These are phyloP conservation scores for Zosterops borbonicus DNA, from an alignment of 2,113 vertebrate species.

Conservation along the genomic window DNA sequence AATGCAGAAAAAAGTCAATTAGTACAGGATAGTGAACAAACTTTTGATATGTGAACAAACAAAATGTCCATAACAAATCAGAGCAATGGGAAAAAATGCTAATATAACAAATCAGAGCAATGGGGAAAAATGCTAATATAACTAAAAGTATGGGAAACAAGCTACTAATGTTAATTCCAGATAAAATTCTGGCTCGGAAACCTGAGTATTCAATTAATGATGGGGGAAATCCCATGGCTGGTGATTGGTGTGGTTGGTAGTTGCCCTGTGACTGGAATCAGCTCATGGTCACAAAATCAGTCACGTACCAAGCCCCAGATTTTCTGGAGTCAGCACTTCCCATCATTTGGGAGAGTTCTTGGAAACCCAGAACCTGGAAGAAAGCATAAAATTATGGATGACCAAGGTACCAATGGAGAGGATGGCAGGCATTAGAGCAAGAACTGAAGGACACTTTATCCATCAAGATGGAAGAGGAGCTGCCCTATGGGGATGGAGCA, in stretches of 20 bases:
- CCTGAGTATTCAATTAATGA: not conserved
- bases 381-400: not conserved
- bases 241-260: rapidly evolving
- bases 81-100: not conserved
- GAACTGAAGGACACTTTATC: not conserved
- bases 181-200: not conserved
- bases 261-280: not conserved
- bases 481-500: not conserved
- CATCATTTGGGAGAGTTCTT: not conserved
- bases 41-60: not conserved
- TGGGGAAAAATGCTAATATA: not conserved
- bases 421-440: not conserved
- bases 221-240: rapidly evolving
- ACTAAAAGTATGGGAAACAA: not conserved
- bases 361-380: not conserved
- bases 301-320: not conserved
- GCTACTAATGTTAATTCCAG: not conserved
- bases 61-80: not conserved
- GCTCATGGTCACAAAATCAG: not conserved
- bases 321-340: not conserved
- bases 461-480: not conserved
- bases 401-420: rapidly evolving
- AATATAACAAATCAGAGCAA: not conserved
- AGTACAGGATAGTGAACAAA: not conserved
- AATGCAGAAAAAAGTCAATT: not conserved